Conservation (phyloP, 2,113 vertebrate genomes). For the Rhinoderma darwinii region DNA sequence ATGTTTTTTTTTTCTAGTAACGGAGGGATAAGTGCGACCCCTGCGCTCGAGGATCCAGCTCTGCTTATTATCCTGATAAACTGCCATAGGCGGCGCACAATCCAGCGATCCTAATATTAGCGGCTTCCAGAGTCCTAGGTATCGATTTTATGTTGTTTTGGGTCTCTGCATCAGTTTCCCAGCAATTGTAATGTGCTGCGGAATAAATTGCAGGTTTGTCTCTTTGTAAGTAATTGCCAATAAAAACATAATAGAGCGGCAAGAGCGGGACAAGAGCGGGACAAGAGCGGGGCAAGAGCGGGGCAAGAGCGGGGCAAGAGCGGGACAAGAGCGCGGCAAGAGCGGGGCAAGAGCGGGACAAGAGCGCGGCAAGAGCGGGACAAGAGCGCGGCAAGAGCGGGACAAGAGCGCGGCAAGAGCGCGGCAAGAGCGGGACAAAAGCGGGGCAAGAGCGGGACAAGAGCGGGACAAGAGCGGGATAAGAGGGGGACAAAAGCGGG, state of each 20-base stretch:
- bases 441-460: background rate
- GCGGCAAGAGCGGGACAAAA: background rate
- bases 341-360: no score
- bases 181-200: slow-evolving; percentile 12
- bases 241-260: background rate
- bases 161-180: slow-evolving; percentile 12
- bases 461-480: background rate
- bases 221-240: slow-evolving; percentile 19
- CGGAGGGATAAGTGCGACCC: background rate
- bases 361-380: background rate
- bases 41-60: background rate
- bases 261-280: background rate
- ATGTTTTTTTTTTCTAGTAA: background rate
- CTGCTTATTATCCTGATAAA: slow-evolving; percentile 2
- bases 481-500: background rate
- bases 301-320: background rate
- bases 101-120: slow-evolving; percentile 14
- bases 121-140: background rate
- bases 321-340: background rate
- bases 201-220: slow-evolving; percentile 24
- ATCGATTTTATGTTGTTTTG: slow-evolving; percentile 25
- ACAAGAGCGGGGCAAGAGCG: background rate
- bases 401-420: no score
- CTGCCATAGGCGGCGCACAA: background rate
- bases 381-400: background rate